Base-by-base conservation (phyloP, 2,797 vertebrate species). In the Acipenser transmontanus region DNA sequence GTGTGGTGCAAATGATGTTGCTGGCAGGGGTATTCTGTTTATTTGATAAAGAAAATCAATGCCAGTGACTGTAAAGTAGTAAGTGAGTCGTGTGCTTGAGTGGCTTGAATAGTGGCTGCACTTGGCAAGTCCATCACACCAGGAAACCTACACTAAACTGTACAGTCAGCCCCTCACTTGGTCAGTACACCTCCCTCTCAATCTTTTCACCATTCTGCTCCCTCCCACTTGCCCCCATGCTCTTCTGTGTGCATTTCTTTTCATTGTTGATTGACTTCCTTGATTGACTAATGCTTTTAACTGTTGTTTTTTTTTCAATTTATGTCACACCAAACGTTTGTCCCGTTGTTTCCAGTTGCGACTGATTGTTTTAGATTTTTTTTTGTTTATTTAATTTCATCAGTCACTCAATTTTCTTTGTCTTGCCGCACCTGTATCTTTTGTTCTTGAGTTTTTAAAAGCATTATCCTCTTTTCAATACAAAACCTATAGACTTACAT, bases 31-130 rank as follows among this genome's bases (percentile, higher is more conserved):
- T 76, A 82, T 86, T 85, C 76, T 84, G 85, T 86, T 88, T 90
- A 86, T 91, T 88, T 90, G 88, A 88, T 87, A 87, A 85, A 88
- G 84, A 88, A 91, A 91, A 88, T 89, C 88, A 85, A 86, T 90
- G 88, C 67, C 87, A 87, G 86, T 84, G 84, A 79, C 83, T 87
- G 81, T 80, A 82, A 88, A 87, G 86, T 85, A 84, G 85, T 87
- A 81, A 83, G 86, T 75, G 82, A 86, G 83, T 85, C 83, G 80
- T 84, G 78, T 82, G 82, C 82, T 86, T 84, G 82, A 87, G 84
- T 86, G 73, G 75, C 64, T 61, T 54, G 62, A 34, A 49, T 20
- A 69, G 56, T 12, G 56, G 48, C 56, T 50, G 48, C 62, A n/a
- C 14, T 6, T 17, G n/a, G 52, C 86, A 82, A 86, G 88, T 85